These are phyloP conservation scores for Columba janthina DNA, from an alignment of 2,113 vertebrate species.

Conservation along the genomic window DNA sequence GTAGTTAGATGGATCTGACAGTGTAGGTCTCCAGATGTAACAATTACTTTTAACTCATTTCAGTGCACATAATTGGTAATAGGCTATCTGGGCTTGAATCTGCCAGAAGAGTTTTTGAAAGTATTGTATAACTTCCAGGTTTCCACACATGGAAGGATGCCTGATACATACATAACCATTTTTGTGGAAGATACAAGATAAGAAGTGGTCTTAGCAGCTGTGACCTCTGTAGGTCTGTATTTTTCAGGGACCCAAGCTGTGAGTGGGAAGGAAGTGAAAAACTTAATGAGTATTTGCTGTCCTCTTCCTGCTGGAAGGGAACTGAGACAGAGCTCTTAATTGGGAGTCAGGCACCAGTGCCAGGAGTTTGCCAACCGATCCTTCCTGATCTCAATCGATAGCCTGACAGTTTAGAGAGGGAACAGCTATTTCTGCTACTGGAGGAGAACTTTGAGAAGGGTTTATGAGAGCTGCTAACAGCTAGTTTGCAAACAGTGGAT, in stretches of 20 bases:
- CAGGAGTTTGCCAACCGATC: neutral
- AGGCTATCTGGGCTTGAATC: neutral
- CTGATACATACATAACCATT: neutral
- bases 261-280: neutral
- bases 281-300: neutral
- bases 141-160: neutral
- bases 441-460: neutral
- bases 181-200: neutral
- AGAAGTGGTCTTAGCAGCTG: neutral
- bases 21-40: neutral
- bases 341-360: neutral
- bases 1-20: neutral
- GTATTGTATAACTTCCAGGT: neutral
- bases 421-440: neutral
- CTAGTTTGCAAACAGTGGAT: neutral
- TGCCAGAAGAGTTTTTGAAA: neutral
- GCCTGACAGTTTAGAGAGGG: neutral
- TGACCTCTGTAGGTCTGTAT: neutral
- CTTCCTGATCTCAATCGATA: neutral
- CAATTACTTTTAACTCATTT: neutral
- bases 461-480: conserved; percentile 20
- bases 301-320: neutral
- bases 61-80: neutral
- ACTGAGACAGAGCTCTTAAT: neutral
- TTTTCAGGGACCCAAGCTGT: neutral